Evolutionary conservation across 1,140 invertebrate species (phyloP), one percentile per base, ranked within the genome.

Genomic region (Physella acuta): DNA sequence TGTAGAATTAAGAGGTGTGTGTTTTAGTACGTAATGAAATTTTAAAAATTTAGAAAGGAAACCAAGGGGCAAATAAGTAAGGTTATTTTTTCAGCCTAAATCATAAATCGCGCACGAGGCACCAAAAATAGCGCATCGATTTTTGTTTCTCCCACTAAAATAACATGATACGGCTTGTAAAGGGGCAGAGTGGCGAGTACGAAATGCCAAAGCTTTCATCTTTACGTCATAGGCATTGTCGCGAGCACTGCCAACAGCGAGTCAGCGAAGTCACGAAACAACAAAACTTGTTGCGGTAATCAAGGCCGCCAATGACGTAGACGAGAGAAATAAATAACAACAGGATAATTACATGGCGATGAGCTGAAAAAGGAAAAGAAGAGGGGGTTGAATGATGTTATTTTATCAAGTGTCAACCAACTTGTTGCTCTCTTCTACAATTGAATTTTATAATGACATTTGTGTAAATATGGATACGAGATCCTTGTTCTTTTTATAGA

Each of bases 141-240:
- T 58, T 58, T 58, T 58, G 30, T 58, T 14, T n/a, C n/a, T n/a
- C 30, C 2, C 14, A 58, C 56, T 58, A 58, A 58, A 58, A 58
- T n/a, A n/a, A n/a, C n/a, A n/a, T n/a, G n/a, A n/a, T n/a, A n/a
- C n/a, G n/a, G n/a, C n/a, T n/a, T n/a, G n/a, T n/a, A n/a, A n/a
- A n/a, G n/a, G n/a, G n/a, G n/a, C n/a, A n/a, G n/a, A n/a, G n/a
- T n/a, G n/a, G n/a, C 20, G 30, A 61, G 37, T 39, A 55, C 20
- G 37, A 66, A 55, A 66, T 37, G 51, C 30, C 64, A 66, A 56
- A 66, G 33, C 31, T 66, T 3, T 33, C 51, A 24, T 2, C 16
- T 66, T n/a, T 64, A 30, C 62, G 44, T 52, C 62, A 64, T 20
- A 28, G 11, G 44, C 62, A 36, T 64, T 64, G 62, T 64, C 62